Evolutionary conservation across 92 coral and sea anemone genomes (phyloP).

Genomic region (Montipora capitata): DNA sequence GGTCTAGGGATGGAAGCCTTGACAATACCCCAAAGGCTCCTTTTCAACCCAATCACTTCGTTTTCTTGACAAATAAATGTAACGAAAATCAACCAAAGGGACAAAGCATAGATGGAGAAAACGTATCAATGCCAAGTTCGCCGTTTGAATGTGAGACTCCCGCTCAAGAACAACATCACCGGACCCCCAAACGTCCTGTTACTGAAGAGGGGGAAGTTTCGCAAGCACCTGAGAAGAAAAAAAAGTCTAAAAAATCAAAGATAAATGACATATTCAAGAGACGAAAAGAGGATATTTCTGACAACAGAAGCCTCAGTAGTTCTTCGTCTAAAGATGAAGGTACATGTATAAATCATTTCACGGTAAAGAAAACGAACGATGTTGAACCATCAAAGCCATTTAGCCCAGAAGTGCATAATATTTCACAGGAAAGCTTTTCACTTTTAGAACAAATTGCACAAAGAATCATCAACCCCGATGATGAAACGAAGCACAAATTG

Average conservation of each 20-base stretch:
- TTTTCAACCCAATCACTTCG: conserved; percentile 72
- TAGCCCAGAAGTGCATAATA: background rate
- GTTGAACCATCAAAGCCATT: background rate
- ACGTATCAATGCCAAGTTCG: background rate
- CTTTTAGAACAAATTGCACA: background rate
- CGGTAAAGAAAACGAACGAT: too few species aligned
- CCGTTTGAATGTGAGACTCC: background rate
- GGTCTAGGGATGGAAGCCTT: conserved; percentile 63
- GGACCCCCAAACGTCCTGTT: background rate
- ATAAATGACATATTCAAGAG: too few species aligned
- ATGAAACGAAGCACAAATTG: too few species aligned
- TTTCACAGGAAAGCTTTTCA: background rate
- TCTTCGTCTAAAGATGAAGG: too few species aligned
- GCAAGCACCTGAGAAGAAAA: background rate
- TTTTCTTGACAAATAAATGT: background rate
- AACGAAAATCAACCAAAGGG: too few species aligned
- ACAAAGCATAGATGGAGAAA: background rate
- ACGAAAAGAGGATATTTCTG: too few species aligned
- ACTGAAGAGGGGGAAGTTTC: conserved; percentile 2
- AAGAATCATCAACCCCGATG: too few species aligned
- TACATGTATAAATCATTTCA: too few species aligned
- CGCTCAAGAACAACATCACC: too few species aligned
- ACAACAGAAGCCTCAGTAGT: background rate
- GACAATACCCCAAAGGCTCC: conserved; percentile 56
- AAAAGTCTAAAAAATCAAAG: too few species aligned